Evolutionary conservation across 1,140 invertebrate species (phyloP).

Genomic region (Caerostris extrusa): DNA sequence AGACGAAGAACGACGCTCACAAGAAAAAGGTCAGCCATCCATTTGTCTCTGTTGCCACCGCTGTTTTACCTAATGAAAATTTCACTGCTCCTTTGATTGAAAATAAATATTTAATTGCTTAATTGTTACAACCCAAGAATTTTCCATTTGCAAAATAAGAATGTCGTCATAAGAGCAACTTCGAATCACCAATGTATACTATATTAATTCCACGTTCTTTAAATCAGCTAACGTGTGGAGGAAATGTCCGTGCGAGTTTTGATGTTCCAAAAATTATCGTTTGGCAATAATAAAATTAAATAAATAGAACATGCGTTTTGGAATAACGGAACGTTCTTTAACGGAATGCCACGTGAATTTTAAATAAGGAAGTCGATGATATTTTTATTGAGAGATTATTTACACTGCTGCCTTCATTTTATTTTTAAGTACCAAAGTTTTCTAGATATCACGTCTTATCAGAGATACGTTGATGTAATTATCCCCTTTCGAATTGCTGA

Average conservation of each 20-base stretch:
- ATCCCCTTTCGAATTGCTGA: too few relatives aligned
- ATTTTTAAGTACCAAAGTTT: background rate
- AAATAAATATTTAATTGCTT: conserved; percentile 47
- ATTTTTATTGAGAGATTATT: background rate
- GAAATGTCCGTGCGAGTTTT: too few relatives aligned
- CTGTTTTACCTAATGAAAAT: conserved; percentile 43
- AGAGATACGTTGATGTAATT: too few relatives aligned
- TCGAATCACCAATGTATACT: background rate
- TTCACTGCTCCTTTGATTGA: conserved; percentile 45
- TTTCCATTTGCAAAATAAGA: conserved; percentile 23
- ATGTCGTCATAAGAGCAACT: background rate
- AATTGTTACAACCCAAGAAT: conserved; percentile 22
- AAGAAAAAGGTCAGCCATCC: conserved; percentile 14
- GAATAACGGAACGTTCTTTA: background rate
- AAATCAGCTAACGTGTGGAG: background rate
- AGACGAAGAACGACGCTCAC: background rate
- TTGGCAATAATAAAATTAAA: conserved; percentile 15
- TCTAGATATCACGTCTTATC: too few relatives aligned
- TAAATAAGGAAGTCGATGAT: background rate
- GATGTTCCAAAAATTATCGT: background rate
- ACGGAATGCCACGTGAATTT: background rate
- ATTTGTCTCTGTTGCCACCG: conserved; percentile 8
- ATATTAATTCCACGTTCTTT: background rate
- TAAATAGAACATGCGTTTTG: background rate
- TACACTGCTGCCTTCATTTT: background rate